Evolutionary conservation across 2,888 invertebrate genomes (phyloP), one percentile per base, ranked within the genome.

Genomic region (Caradrina clavipalpis): DNA sequence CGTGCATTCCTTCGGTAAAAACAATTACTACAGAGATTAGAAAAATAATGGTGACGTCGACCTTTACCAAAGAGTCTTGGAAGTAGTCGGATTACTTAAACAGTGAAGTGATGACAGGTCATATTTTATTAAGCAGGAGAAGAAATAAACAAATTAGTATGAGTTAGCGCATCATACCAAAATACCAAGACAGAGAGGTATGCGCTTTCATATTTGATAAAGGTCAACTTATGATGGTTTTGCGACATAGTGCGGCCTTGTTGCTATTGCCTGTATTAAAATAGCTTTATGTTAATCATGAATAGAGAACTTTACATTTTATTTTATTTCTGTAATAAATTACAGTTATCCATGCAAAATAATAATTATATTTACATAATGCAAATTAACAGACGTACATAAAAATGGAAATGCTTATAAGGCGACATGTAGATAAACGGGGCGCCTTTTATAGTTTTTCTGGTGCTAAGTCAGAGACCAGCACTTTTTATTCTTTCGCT

Each of bases 181-280:
- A 62, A 73, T 58, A 72, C 42, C 39, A 68, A 68, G 39, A 17
- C 42, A 49, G 31, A 77, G 26, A 62, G 71, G 61, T 59, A 45
- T 54, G 21, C 56, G 71, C 58, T 78, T 78, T 75, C 78, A 72
- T 60, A 71, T 78, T 63, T 60, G 55, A 56, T 64, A 78, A 78
- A 75, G 74, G 78, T 78, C 78, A 75, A 45, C n/a, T 50, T 49
- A 78, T 71, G n/a, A 63, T 59, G 50, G 15, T 50, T 62, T 78
- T 60, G 51, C 62, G 35, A 63, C 74, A 77, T 39, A 21, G 45
- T 55, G 35, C 22, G 71, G 45, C 78, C 61, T 71, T 71, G 58
- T 51, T 53, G 22, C 22, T 51, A 51, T 47, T 55, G 61, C 57
- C 19, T 21, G 26, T 55, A 17, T 75, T 26, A 21, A 54, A 67